Evolutionary conservation across 2,797 vertebrate genomes (phyloP).

Genomic region (Cygnus olor): DNA sequence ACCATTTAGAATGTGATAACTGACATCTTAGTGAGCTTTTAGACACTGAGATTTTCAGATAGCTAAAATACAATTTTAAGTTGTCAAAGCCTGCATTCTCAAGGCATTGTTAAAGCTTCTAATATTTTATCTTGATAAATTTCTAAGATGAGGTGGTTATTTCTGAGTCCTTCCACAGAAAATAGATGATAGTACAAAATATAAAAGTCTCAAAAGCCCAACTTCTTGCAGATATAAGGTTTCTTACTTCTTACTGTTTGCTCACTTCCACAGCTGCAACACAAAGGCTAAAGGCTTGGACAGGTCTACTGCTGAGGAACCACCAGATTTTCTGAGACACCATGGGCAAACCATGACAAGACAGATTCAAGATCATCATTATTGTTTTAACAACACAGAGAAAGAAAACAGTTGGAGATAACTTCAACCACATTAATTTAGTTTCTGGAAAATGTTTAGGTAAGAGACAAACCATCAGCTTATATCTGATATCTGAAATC

Average conservation of each 20-base stretch:
- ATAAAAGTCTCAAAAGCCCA: background rate
- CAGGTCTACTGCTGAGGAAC: background rate
- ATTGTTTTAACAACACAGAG: background rate
- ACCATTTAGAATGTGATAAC: background rate
- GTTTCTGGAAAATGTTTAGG: background rate
- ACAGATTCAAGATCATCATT: background rate
- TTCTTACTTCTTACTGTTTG: background rate
- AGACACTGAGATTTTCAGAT: background rate
- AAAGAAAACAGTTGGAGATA: background rate
- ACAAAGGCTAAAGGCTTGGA: background rate
- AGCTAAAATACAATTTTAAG: background rate
- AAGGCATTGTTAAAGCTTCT: background rate
- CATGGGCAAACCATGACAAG: background rate
- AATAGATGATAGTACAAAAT: background rate
- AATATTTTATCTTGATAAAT: background rate
- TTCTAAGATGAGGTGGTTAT: background rate
- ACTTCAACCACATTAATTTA: background rate
- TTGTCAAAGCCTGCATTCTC: background rate
- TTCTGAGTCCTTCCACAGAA: background rate
- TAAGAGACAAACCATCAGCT: background rate
- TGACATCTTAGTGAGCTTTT: background rate
- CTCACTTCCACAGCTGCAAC: background rate
- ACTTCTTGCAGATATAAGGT: background rate
- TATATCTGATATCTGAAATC: background rate
- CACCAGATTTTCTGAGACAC: background rate